These are phyloP conservation scores for Candoia aspera DNA, from an alignment of 2,113 vertebrate genomes.

Conservation along the genomic window DNA sequence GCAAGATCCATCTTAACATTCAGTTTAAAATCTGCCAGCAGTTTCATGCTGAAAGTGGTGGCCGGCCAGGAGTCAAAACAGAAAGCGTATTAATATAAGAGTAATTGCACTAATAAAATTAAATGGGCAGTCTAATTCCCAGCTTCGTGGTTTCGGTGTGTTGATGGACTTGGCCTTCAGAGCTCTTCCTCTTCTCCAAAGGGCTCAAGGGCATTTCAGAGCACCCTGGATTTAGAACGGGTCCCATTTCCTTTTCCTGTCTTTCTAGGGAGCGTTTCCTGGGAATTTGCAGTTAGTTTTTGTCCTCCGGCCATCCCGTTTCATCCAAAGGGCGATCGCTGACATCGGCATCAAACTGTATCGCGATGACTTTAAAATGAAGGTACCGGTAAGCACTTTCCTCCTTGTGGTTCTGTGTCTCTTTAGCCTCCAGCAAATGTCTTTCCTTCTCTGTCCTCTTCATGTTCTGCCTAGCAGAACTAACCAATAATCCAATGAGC, in stretches of 20 bases:
- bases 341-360: conserved; percentile 92
- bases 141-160: neutral
- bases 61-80: neutral
- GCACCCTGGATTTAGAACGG: neutral
- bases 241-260: neutral
- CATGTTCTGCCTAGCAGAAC: neutral
- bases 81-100: neutral
- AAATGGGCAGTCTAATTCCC: neutral
- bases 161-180: neutral
- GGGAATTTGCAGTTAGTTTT: conserved; percentile 93
- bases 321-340: conserved; percentile 89
- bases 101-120: neutral
- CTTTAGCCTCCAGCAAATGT: conserved; percentile 12
- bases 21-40: neutral
- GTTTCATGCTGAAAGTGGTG: neutral
- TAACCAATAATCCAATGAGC: neutral
- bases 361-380: conserved; percentile 96
- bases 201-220: neutral
- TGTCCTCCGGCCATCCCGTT: conserved; percentile 87
- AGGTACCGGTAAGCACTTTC: conserved; percentile 90
- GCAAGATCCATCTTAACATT: neutral
- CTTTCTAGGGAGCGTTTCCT: conserved; percentile 88
- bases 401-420: conserved; percentile 24
- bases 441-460: neutral
- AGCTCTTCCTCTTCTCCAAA: neutral